Evolutionary conservation across 1,140 invertebrate species (phyloP).

Genomic region (Drosophila prosaltans): DNA sequence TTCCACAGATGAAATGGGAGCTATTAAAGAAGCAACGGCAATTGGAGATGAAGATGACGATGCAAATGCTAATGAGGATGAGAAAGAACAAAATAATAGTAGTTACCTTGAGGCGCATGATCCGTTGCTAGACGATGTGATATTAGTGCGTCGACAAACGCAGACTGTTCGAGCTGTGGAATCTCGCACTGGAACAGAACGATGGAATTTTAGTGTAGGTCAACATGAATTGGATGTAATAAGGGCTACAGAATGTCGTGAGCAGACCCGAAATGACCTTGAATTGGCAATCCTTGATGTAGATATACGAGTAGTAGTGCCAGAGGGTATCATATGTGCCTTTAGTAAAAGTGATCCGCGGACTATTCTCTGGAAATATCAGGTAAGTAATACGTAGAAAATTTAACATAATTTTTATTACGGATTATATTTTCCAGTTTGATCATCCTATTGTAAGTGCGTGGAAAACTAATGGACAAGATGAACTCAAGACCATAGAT

Average conservation of each 20-base stretch:
- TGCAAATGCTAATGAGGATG: slow-evolving; percentile 9
- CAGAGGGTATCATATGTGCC: slow-evolving; percentile 90
- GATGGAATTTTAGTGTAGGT: slow-evolving; percentile 98
- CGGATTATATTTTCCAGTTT: slow-evolving; percentile 85
- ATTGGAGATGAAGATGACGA: slow-evolving; percentile 25
- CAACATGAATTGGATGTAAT: slow-evolving; percentile 90
- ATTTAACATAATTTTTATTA: no score
- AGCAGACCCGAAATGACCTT: slow-evolving; percentile 73
- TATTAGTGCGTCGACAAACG: slow-evolving; percentile 91
- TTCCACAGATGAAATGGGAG: slow-evolving; percentile 81
- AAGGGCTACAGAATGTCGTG: slow-evolving; percentile 84
- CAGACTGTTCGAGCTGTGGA: slow-evolving; percentile 95
- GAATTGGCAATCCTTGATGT: slow-evolving; percentile 84
- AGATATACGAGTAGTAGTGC: slow-evolving; percentile 87
- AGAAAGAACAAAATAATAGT: slow-evolving; percentile 47
- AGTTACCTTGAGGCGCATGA: slow-evolving; percentile 75
- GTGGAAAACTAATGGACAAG: slow-evolving; percentile 88
- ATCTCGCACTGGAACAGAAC: slow-evolving; percentile 91
- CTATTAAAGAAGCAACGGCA: slow-evolving; percentile 54
- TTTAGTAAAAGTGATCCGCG: slow-evolving; percentile 85
- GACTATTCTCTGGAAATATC: slow-evolving; percentile 88
- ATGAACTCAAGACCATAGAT: slow-evolving; percentile 88
- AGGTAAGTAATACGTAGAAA: slow-evolving; percentile 83
- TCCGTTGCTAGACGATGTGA: slow-evolving; percentile 86
- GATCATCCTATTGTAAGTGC: slow-evolving; percentile 92